A percentile compares a stretch with the other conserved stretches of the same genome.
Conservation (phyloP, 2,888 invertebrate species). For the Clitarchus hookeri region DNA sequence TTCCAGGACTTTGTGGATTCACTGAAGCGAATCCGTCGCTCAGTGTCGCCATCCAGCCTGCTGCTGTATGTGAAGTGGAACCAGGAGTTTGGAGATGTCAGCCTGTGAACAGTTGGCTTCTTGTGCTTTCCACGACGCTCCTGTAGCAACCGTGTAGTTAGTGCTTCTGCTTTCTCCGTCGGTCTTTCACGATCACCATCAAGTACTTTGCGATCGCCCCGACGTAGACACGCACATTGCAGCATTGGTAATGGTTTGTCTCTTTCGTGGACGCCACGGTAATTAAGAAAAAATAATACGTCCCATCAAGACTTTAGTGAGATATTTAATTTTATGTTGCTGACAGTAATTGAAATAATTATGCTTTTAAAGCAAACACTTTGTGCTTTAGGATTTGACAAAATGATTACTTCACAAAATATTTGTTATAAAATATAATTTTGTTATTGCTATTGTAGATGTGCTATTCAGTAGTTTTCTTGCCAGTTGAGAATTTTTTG, state of each 20-base stretch:
- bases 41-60: slow-evolving; percentile 86
- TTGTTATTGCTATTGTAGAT: slow-evolving; percentile 8
- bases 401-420: background rate
- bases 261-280: background rate
- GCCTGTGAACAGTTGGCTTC: slow-evolving; percentile 53
- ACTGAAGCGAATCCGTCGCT: slow-evolving; percentile 87
- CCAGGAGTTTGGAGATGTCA: slow-evolving; percentile 90
- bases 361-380: background rate
- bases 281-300: background rate
- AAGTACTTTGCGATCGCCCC: no score
- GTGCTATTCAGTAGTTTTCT: slow-evolving; percentile 4
- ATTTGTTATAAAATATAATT: background rate
- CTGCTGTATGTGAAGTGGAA: slow-evolving; percentile 95
- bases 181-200: background rate
- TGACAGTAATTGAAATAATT: background rate
- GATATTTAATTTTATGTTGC: background rate
- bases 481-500: background rate
- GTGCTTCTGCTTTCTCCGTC: background rate
- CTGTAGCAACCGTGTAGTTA: background rate
- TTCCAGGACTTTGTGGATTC: slow-evolving; percentile 92
- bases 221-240: background rate
- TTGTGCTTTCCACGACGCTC: background rate
- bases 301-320: background rate
- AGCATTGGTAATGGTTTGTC: background rate
- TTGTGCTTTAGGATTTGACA: background rate